Conservation (phyloP, 2,797 vertebrate genomes). For the Ispidina lecontei region DNA sequence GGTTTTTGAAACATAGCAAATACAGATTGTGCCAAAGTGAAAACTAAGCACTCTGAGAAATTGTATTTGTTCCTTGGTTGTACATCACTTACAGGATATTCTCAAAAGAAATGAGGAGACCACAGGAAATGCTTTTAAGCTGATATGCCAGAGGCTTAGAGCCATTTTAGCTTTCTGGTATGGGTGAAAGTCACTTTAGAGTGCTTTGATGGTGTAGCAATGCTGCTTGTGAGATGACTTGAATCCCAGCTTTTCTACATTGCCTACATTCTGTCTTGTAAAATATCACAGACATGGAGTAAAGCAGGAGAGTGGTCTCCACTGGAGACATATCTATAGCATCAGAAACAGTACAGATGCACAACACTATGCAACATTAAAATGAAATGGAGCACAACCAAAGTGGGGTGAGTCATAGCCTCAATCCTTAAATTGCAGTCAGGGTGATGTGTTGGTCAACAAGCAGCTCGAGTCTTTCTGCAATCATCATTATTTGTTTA, state of each 20-base stretch:
- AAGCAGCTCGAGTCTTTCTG: background rate
- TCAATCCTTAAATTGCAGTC: background rate
- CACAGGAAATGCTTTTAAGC: constrained; percentile 17
- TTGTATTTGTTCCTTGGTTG: constrained; percentile 12
- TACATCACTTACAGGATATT: constrained; percentile 19
- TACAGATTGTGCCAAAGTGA: constrained; percentile 32
- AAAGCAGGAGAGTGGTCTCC: background rate
- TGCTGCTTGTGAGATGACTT: background rate
- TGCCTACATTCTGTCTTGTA: background rate
- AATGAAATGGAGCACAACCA: background rate
- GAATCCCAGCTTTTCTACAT: background rate
- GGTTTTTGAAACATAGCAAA: background rate
- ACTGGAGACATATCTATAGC: background rate
- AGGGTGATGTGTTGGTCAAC: background rate
- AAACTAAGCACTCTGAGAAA: constrained; percentile 50
- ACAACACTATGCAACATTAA: background rate
- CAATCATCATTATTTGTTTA: background rate
- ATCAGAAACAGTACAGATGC: background rate
- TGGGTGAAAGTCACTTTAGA: background rate
- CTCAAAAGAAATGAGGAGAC: constrained; percentile 25
- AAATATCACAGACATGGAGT: background rate
- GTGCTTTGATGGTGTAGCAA: background rate
- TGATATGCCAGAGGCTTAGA: background rate
- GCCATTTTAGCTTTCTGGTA: background rate
- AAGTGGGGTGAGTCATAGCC: background rate